Evolutionary conservation across 2,888 invertebrate species (phyloP), one percentile per base, ranked within the genome.

Genomic region (Coleophora deauratella): DNA sequence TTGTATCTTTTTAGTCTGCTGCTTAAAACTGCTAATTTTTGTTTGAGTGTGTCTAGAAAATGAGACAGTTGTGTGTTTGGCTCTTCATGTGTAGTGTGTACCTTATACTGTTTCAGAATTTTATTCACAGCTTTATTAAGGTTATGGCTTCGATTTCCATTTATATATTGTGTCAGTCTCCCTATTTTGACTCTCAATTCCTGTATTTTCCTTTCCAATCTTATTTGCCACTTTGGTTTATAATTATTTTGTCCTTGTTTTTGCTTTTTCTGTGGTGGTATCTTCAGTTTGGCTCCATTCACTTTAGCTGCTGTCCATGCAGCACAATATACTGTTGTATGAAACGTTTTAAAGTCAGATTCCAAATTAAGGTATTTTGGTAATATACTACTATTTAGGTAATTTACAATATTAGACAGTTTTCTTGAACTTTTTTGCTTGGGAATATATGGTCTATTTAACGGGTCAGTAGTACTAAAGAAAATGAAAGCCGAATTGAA

Each of bases 161-260:
- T n/a, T n/a, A n/a, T n/a, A n/a, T n/a, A n/a, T n/a, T n/a, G n/a
- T n/a, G n/a, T n/a, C n/a, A n/a, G n/a, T n/a, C n/a, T n/a, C n/a
- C n/a, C n/a, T n/a, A n/a, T n/a, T n/a, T n/a, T n/a, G n/a, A n/a
- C n/a, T 44, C 50, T 33, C 28, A 50, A 14, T 3, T 42, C 39
- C 3, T 36, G 30, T 27, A 50, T 10, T 35, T 36, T 31, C 9
- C 34, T 41, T 40, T 50, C 42, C 11, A 49, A 10, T 27, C 48
- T 40, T 13, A 9, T 44, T 31, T 48, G 46, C 50, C 49, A 52
- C 2, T 28, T 9, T 8, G 45, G 45, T 36, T 31, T 37, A n/a
- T 13, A 3, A 3, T 13, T 3, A 37, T 27, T 21, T 40, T 12
- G 6, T 9, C 4, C 7, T n/a, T 3, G 8, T 8, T 2, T 11